Conservation (phyloP, 1,140 invertebrate genomes). For the Microplitis demolitor region DNA sequence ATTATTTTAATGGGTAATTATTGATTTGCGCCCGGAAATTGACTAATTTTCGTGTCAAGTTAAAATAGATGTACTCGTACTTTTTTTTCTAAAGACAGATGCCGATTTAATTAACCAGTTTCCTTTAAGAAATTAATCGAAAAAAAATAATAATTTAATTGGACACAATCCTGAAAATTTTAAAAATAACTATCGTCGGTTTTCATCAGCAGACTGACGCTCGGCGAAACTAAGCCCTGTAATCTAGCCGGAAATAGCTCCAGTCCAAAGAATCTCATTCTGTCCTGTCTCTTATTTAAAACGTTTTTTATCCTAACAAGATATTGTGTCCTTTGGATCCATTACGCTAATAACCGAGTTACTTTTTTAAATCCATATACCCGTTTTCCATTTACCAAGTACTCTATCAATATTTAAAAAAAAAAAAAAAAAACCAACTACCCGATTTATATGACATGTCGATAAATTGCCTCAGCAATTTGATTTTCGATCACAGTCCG, state of each 20-base stretch:
- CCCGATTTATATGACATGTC: no score
- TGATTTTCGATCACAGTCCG: no score
- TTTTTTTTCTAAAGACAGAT: background rate
- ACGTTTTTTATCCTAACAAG: background rate
- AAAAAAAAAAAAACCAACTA: no score
- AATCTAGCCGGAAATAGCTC: constrained; percentile 17
- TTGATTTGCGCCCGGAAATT: background rate
- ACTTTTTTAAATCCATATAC: no score
- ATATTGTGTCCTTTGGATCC: no score
- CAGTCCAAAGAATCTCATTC: background rate
- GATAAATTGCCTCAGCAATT: no score
- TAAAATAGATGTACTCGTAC: background rate
- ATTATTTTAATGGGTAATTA: background rate
- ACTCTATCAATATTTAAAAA: no score
- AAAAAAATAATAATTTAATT: background rate
- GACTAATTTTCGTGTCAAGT: constrained; percentile 1
- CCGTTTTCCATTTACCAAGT: no score
- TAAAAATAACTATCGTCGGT: constrained; percentile 7
- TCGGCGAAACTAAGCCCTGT: constrained; percentile 11
- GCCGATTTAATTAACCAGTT: background rate
- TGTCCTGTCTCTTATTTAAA: background rate
- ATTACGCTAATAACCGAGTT: no score
- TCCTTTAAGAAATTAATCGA: constrained; percentile 1
- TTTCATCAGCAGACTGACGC: constrained; percentile 11
- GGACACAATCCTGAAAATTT: constrained; percentile 2